Base-by-base conservation (phyloP, 1,140 invertebrate species). In the Chrysomallon squamiferum region DNA sequence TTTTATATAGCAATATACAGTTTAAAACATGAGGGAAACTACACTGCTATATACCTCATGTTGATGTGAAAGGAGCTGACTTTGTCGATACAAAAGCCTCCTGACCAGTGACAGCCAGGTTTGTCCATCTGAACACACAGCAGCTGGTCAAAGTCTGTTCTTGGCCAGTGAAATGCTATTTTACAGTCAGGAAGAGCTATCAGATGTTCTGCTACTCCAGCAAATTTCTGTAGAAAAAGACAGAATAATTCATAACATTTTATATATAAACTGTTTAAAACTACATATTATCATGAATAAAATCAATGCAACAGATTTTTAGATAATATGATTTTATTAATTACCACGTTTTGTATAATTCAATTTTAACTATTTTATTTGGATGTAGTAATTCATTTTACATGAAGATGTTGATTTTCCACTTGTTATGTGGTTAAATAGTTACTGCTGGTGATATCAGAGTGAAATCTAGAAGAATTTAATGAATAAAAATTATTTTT, bases 131-230 rank as follows among this genome's bases (percentile, higher is more conserved):
- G 88, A 0, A 97, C 90, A 85, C 95, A 97, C 1, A 99, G 86
- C 52, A 97, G 85, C 77, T 93, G 92, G 75, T 95, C 93, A 69
- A 92, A 91, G 77, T 97, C 95, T 72, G 92, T 88, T 67, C 94
- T 89, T 35, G 95, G 92, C 96, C 96, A 98, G 86, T 98, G 95
- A 85, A 95, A 99, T 15, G 96, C 92, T 82, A 98, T 90, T 80
- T 92, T 93, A 82, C 93, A 96, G 66, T 93, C 91, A 3, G 95
- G 90, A 66, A 95, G 90, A 1, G 94, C 92, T 66, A 89, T 89
- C 78, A 95, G 70, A 87, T 76, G 73, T 32, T 76, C 72, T 35
- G 45, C 32, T 15, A 38, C 35, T 38, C 35, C 35, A 38, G 35
- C 35, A 38, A 38, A 38, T 38, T 38, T 38, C 35, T 38, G 35